A percentile compares a stretch with the other conserved stretches of the same genome.
Evolutionary conservation across 2,113 vertebrate species (phyloP).

Genomic region (Chrysemys picta): DNA sequence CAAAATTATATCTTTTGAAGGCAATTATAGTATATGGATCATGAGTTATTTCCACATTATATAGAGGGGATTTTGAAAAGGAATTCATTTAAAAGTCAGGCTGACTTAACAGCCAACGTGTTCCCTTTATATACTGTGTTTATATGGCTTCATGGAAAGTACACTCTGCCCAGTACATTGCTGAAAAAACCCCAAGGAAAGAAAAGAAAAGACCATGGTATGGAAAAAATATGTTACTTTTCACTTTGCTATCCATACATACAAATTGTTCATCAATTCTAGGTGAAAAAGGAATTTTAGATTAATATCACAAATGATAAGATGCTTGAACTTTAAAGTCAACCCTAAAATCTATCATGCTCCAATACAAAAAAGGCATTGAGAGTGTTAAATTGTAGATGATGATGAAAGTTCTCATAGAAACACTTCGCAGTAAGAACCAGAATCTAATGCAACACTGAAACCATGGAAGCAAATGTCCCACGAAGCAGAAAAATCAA

Average conservation of each 20-base stretch:
- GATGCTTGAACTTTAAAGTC: too few relatives aligned
- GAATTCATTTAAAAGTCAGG: slow-evolving; percentile 21
- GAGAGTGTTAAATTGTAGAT: neutral
- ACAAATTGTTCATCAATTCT: neutral
- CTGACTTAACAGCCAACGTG: neutral
- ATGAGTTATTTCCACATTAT: neutral
- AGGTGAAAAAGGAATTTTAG: neutral
- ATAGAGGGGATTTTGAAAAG: neutral
- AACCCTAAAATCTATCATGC: neutral
- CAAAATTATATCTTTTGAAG: neutral
- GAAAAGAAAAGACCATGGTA: neutral
- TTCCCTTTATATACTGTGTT: neutral
- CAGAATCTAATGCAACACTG: neutral
- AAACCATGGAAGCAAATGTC: neutral
- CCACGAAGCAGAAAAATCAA: neutral
- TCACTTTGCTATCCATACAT: neutral
- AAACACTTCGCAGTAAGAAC: neutral
- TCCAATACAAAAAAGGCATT: neutral
- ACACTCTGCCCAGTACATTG: neutral
- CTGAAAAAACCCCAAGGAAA: neutral
- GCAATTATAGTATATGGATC: neutral
- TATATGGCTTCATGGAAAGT: neutral
- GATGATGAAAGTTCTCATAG: neutral
- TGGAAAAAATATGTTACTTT: neutral
- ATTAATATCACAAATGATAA: too few relatives aligned